These are phyloP conservation scores for Motacilla alba DNA, from an alignment of 2,113 vertebrate species.

Conservation along the genomic window DNA sequence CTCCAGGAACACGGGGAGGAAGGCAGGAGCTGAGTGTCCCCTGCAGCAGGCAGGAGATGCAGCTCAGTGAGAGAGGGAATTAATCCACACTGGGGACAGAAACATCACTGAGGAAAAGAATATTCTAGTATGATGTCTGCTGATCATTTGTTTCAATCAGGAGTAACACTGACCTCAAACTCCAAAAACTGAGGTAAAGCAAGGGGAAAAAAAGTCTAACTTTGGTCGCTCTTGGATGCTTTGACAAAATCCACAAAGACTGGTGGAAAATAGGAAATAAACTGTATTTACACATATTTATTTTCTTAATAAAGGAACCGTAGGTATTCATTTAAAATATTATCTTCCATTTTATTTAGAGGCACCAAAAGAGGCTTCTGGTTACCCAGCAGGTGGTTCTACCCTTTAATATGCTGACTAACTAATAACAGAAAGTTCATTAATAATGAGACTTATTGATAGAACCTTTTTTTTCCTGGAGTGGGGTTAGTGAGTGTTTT, in stretches of 20 bases:
- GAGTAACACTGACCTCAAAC: background rate
- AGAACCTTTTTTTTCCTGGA: background rate
- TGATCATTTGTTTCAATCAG: background rate
- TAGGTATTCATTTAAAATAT: background rate
- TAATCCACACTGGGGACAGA: background rate
- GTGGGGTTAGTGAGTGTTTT: background rate
- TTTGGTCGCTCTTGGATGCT: background rate
- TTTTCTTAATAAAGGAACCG: background rate
- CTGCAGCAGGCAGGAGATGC: background rate
- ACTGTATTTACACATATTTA: background rate
- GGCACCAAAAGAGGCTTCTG: background rate
- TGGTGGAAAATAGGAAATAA: background rate
- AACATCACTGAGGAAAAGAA: background rate
- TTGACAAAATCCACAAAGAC: background rate
- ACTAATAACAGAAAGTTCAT: background rate
- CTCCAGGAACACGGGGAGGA: background rate
- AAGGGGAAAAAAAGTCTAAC: background rate
- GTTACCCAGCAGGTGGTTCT: background rate
- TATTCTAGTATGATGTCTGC: background rate
- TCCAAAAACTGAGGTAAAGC: background rate
- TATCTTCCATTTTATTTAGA: background rate
- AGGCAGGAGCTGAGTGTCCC: background rate
- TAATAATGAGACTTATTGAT: background rate
- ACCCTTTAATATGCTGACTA: background rate
- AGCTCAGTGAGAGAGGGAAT: background rate